phyloP scores from a whole-genome alignment of 1,140 invertebrate genomes.

The Diprion similis region DNA sequence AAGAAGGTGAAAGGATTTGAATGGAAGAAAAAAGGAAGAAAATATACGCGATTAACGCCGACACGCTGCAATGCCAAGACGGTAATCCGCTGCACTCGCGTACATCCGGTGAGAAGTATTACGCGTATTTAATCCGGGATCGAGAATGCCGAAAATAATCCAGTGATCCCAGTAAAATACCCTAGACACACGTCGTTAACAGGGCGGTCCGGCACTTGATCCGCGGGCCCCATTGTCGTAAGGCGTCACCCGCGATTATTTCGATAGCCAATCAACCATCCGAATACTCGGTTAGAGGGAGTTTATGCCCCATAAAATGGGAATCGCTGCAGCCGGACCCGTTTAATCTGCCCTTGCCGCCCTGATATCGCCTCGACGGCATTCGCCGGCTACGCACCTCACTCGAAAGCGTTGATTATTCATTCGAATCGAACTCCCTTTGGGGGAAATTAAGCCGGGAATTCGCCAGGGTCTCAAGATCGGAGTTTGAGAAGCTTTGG shows the following conservation, averaged over 20 bases:
- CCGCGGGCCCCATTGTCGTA: constrained; percentile 29
- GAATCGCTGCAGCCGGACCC: constrained; percentile 24
- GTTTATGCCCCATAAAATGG: constrained; percentile 44
- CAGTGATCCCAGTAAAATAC: neutral
- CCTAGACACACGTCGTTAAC: neutral
- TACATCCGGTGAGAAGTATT: neutral
- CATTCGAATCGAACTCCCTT: no score
- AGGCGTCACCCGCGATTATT: constrained; percentile 31
- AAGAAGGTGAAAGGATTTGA: constrained; percentile 15
- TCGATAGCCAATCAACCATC: constrained; percentile 40
- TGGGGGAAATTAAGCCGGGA: no score
- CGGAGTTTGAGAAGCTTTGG: no score
- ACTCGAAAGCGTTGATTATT: no score
- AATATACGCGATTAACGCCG: neutral
- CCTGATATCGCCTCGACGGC: no score
- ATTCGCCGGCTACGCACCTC: no score
- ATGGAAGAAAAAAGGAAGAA: constrained; percentile 17
- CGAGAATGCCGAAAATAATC: constrained; percentile 5
- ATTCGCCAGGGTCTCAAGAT: no score
- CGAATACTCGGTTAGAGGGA: constrained; percentile 32
- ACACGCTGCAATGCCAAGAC: neutral
- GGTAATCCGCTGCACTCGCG: neutral
- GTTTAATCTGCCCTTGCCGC: neutral
- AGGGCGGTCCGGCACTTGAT: constrained; percentile 30
- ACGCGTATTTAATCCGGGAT: neutral